phyloP scores from a whole-genome alignment of 2,888 invertebrate genomes.

The Neoitamus cyanurus region DNA sequence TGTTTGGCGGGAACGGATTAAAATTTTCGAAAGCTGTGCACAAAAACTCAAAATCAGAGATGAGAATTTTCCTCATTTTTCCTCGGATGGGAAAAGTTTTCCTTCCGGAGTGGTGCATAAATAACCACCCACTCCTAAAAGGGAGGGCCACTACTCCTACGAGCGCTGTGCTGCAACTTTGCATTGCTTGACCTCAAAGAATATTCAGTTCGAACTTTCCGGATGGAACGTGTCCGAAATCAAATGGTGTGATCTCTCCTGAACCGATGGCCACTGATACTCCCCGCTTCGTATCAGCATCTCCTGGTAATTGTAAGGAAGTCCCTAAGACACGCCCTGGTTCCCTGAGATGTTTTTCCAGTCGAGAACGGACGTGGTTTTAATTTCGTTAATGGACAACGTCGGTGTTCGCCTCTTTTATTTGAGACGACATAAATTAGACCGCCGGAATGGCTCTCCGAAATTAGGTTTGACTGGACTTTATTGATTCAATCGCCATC shows the following conservation, averaged over 20 bases:
- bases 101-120: neutral
- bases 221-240: neutral
- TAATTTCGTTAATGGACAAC: slow-evolving; percentile 1
- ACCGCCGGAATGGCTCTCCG: neutral
- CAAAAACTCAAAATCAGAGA: neutral
- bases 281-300: neutral
- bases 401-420: neutral
- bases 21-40: neutral
- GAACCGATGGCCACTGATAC: neutral
- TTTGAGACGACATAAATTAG: neutral
- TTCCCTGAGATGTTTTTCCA: neutral
- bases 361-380: neutral
- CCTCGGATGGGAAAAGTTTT: neutral
- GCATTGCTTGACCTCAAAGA: neutral
- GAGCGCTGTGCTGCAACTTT: neutral
- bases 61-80: neutral
- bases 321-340: neutral
- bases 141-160: neutral
- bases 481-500: neutral
- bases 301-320: neutral
- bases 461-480: neutral
- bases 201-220: neutral
- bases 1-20: neutral
- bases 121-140: neutral
- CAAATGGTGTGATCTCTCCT: neutral